phyloP scores from a whole-genome alignment of 2,113 vertebrate species.

The Nettapus auritus region DNA sequence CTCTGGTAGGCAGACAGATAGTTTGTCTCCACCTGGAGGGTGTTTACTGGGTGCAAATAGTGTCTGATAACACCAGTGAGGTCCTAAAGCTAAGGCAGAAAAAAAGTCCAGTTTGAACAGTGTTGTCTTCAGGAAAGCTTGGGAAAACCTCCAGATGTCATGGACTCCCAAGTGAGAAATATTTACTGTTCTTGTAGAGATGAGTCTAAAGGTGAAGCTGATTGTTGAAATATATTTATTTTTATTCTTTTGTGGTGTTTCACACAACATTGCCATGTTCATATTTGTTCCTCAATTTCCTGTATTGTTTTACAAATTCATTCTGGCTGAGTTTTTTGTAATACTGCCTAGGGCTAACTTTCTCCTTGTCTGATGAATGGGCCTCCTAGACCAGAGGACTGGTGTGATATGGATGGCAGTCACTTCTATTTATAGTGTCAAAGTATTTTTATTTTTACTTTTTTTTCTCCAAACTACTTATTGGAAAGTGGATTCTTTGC shows the following conservation, averaged over 20 bases:
- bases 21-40: neutral
- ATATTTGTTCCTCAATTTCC: neutral
- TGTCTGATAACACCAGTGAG: neutral
- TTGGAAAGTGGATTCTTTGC: neutral
- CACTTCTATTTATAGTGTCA: neutral
- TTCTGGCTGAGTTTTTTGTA: neutral
- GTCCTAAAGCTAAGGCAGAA: neutral
- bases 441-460: neutral
- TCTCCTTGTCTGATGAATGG: neutral
- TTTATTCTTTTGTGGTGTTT: neutral
- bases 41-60: neutral
- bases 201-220: neutral
- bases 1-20: neutral
- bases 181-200: neutral
- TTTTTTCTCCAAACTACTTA: neutral
- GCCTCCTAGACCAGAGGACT: neutral
- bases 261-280: neutral
- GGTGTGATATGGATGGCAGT: neutral
- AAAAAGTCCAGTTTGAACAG: neutral
- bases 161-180: neutral
- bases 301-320: neutral
- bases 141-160: neutral
- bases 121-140: neutral
- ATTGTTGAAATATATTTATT: neutral
- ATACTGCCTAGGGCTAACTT: neutral